These are phyloP conservation scores for Empidonax traillii DNA, from an alignment of 2,113 vertebrate species.

Conservation along the genomic window DNA sequence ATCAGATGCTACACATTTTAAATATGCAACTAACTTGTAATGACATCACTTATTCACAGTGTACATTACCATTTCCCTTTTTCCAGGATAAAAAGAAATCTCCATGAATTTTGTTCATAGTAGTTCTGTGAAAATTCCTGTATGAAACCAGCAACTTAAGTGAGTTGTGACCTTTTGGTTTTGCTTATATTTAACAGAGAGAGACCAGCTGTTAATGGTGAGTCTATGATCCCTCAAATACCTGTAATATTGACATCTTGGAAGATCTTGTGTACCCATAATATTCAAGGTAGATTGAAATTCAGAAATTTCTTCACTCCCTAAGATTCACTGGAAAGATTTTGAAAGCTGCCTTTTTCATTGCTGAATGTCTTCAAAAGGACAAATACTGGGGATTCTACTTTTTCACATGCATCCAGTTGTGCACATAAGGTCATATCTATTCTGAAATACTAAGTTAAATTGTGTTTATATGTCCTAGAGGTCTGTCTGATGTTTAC, in stretches of 20 bases:
- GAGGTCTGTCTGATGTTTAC: neutral
- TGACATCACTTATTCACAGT: neutral
- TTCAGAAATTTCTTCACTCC: neutral
- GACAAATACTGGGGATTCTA: neutral
- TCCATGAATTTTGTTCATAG: neutral
- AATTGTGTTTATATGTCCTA: neutral
- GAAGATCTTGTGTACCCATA: fast-evolving
- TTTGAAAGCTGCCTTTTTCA: neutral
- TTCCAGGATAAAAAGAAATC: neutral
- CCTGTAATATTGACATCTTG: neutral
- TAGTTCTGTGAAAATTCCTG: neutral
- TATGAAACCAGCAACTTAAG: neutral
- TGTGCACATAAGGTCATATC: neutral
- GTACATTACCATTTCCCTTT: neutral
- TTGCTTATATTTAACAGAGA: neutral
- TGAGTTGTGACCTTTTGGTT: neutral
- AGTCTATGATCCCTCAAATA: neutral
- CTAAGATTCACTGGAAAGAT: neutral
- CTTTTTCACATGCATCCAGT: neutral
- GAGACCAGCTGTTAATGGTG: neutral
- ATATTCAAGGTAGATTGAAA: neutral
- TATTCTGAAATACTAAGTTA: neutral
- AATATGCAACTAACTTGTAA: neutral
- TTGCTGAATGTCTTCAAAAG: neutral
- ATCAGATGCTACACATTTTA: neutral